These are phyloP conservation scores for Ciconia nigra DNA, from an alignment of 2,797 vertebrate genomes.

Conservation along the genomic window DNA sequence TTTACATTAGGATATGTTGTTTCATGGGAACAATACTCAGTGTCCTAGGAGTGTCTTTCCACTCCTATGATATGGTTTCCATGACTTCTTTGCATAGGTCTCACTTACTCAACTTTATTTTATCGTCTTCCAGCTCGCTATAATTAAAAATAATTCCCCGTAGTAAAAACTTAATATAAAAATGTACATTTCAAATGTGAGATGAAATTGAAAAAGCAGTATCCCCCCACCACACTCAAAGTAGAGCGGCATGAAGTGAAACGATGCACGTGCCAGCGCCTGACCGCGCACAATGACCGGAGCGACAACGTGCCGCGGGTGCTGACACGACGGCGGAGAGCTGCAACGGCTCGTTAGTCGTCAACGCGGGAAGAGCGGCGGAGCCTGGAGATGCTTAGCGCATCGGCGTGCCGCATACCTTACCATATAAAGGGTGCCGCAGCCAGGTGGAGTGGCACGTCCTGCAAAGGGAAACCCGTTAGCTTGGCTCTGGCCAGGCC, in stretches of 20 bases:
- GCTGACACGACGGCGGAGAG: accelerated
- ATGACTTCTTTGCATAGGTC: conserved; percentile 52
- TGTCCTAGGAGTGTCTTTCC: conserved; percentile 46
- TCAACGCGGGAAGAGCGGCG: neutral
- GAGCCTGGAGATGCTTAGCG: conserved; percentile 6
- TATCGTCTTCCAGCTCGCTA: conserved; percentile 35
- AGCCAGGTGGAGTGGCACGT: neutral
- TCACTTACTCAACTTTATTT: conserved; percentile 51
- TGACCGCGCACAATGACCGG: accelerated
- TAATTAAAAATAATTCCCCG: conserved; percentile 65
- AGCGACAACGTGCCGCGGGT: accelerated
- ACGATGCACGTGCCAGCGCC: accelerated
- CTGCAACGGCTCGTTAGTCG: neutral
- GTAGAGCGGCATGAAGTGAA: accelerated
- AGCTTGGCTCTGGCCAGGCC: neutral
- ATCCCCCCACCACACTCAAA: neutral
- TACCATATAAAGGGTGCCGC: neutral
- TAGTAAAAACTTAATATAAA: conserved; percentile 53
- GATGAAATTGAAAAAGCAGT: neutral
- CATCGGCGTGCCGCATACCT: neutral
- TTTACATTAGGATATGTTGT: conserved; percentile 38
- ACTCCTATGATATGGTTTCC: conserved; percentile 36
- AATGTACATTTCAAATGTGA: conserved; percentile 34
- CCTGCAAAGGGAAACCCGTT: neutral
- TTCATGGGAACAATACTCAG: conserved; percentile 32